Evolutionary conservation across 1,140 invertebrate species (phyloP), one percentile per base, ranked within the genome.

Genomic region (Propsilocerus akamusi): DNA sequence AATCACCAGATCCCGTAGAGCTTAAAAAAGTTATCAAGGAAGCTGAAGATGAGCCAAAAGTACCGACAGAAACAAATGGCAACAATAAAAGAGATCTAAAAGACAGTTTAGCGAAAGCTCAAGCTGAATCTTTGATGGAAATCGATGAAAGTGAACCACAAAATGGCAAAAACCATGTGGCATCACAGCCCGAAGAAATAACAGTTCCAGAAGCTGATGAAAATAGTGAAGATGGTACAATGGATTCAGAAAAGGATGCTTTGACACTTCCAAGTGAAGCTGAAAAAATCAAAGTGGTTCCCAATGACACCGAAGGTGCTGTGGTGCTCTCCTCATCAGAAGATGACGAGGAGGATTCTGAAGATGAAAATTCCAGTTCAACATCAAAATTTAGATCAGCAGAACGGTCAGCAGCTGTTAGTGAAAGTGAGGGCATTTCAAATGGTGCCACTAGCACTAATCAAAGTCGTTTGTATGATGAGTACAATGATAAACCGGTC

Each of bases 281-380:
- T 30, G 49, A 46, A 28, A 53, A 53, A 25, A 53, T 58, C 48
- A 28, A 50, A 48, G 56, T 56, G 1, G 47, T 25, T 25, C 53
- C 47, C 48, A 51, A 52, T 47, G 51, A 52, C 30, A 56, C 49
- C 28, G 56, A 52, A 4, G 60, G 64, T 48, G 63, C 60, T 49
- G 60, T 62, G 4, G 60, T 63, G 53, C 28, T 51, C 10, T 65
- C 62, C 3, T 62, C 64, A 34, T 65, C 63, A 11, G 60, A 64
- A 24, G 58, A 56, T 7, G 61, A 65, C 49, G 49, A 55, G 46
- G 24, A 25, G 46, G 11, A n/a, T 32, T 12, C 48, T 8, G 22
- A 47, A 49, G 48, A 14, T 26, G 34, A 23, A 54, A 47, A 25
- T 50, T 51, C 22, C 25, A 47, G 12, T 26, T 28, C 30, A 50